Percentiles rank a stretch among this genome's conserved stretches.
Conservation (phyloP, 2,797 vertebrate genomes). For the Typhlichthys eigenmanni region DNA sequence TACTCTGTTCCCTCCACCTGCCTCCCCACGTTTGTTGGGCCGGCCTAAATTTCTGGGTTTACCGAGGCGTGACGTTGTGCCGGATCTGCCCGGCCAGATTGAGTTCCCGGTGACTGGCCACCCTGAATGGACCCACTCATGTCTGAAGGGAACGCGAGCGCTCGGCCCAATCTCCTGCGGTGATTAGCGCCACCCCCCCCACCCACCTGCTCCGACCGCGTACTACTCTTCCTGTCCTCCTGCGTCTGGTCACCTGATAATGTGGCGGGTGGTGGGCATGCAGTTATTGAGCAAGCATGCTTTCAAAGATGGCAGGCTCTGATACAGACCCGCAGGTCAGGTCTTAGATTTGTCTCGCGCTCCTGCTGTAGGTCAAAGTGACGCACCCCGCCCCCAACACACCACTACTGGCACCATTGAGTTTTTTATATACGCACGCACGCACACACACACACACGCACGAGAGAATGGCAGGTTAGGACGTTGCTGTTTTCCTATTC, state of each 20-base stretch:
- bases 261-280: slow-evolving; percentile 56
- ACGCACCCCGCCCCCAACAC: no score
- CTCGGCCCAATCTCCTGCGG: slow-evolving; percentile 67
- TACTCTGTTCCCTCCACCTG: slow-evolving; percentile 21
- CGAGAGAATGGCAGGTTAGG: no score
- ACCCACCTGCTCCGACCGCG: background rate
- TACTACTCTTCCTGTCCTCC: slow-evolving; percentile 55
- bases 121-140: slow-evolving; percentile 78
- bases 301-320: slow-evolving; percentile 77
- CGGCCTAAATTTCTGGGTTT: slow-evolving; percentile 67
- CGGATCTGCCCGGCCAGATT: slow-evolving; percentile 67
- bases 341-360: slow-evolving; percentile 23
- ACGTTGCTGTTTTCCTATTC: background rate
- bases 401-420: slow-evolving; percentile 16
- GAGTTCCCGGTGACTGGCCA: slow-evolving; percentile 79
- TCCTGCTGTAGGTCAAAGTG: slow-evolving; percentile 10
- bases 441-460: background rate
- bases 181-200: slow-evolving; percentile 65
- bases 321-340: slow-evolving; percentile 46
- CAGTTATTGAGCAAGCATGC: slow-evolving; percentile 71
- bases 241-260: slow-evolving; percentile 81
- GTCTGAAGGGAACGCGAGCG: slow-evolving; percentile 71
- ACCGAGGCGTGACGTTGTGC: slow-evolving; percentile 59
- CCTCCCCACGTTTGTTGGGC: slow-evolving; percentile 66
- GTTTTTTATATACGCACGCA: background rate